phyloP scores from a whole-genome alignment of 2,888 invertebrate species.

The Cyclophora punctaria region DNA sequence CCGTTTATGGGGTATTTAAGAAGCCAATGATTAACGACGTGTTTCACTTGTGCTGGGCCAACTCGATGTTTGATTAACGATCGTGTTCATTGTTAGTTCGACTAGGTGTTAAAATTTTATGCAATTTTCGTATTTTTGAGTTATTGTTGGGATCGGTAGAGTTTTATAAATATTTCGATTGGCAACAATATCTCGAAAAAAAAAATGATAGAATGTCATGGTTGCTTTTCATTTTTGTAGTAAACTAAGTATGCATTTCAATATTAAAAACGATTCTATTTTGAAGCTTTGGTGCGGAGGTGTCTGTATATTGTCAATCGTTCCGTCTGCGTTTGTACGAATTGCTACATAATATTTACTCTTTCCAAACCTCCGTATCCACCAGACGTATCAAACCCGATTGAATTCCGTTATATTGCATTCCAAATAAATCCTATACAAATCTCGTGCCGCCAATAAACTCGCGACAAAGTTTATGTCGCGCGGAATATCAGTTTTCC shows the following conservation, averaged over 20 bases:
- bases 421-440: constrained; percentile 46
- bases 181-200: too few relatives aligned
- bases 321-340: background rate
- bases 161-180: too few relatives aligned
- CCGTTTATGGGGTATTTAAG: constrained; percentile 64
- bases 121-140: constrained; percentile 3
- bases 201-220: too few relatives aligned
- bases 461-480: constrained; percentile 58
- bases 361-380: background rate
- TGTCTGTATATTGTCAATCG: too few relatives aligned
- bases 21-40: constrained; percentile 52
- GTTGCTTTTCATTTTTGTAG: too few relatives aligned
- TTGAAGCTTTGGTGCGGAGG: too few relatives aligned
- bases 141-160: too few relatives aligned
- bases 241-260: too few relatives aligned
- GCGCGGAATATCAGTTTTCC: constrained; percentile 64
- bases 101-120: constrained; percentile 15
- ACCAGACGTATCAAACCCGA: constrained; percentile 5
- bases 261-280: too few relatives aligned
- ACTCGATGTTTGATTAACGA: constrained; percentile 37
- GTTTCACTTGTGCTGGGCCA: constrained; percentile 36
- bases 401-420: constrained; percentile 16
- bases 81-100: constrained; percentile 15
- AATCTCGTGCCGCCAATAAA: constrained; percentile 53
- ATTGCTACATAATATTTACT: background rate